Conservation (phyloP, 2,797 vertebrate genomes). For the Protosalanx chinensis region DNA sequence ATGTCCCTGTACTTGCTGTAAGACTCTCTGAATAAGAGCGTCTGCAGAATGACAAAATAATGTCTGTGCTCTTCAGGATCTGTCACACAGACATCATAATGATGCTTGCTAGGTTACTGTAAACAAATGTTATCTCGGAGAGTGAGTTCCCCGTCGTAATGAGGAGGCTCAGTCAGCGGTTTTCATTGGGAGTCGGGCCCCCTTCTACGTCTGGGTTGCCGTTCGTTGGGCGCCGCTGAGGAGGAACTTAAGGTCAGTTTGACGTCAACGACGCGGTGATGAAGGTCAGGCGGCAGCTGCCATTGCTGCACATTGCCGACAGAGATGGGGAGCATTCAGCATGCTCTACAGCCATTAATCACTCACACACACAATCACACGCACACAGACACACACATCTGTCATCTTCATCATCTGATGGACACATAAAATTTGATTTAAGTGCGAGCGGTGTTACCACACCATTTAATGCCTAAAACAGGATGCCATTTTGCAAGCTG, state of each 20-base stretch:
- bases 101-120: constrained; percentile 41
- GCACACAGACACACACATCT: constrained; percentile 60
- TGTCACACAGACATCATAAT: constrained; percentile 10
- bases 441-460: no score
- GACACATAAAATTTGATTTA: not conserved
- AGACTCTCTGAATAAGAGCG: no score
- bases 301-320: constrained; percentile 75
- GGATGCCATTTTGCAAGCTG: not conserved
- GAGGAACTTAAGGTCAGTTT: constrained; percentile 69
- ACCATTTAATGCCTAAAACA: not conserved
- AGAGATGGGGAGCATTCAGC: constrained; percentile 66
- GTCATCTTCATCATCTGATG: not conserved
- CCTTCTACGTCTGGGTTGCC: constrained; percentile 50
- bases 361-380: constrained; percentile 28
- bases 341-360: constrained; percentile 64
- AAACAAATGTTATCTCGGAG: constrained; percentile 60
- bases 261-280: constrained; percentile 71
- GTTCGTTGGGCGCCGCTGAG: constrained; percentile 51
- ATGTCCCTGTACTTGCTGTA: no score
- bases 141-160: constrained; percentile 15
- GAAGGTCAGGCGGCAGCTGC: constrained; percentile 70
- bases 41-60: no score
- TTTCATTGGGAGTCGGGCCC: constrained; percentile 31
- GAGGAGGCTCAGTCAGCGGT: constrained; percentile 58
- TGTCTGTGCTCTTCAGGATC: not conserved